A percentile compares a stretch with the other conserved stretches of the same genome.
These are phyloP conservation scores for Isichthys henryi DNA, from an alignment of 2,113 vertebrate species.

Conservation along the genomic window DNA sequence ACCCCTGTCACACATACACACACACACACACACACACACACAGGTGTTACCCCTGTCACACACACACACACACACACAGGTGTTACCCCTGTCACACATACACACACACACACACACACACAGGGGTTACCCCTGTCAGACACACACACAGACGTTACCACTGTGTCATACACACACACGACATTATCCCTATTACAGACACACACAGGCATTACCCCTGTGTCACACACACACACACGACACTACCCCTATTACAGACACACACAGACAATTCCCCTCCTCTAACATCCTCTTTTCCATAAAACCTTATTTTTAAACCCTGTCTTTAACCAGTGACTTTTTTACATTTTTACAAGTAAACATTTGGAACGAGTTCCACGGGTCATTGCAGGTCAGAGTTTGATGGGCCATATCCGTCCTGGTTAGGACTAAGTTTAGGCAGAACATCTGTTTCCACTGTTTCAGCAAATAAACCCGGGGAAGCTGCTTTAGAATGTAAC, in stretches of 20 bases:
- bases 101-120: background rate
- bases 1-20: background rate
- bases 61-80: background rate
- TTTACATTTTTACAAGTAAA: background rate
- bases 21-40: background rate
- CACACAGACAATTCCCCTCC: background rate
- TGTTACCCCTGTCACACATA: background rate
- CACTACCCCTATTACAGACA: background rate
- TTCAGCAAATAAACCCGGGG: background rate
- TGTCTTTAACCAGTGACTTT: background rate
- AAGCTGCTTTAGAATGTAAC: background rate
- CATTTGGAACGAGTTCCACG: background rate
- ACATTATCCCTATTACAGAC: background rate
- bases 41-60: background rate
- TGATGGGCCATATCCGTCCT: background rate
- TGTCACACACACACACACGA: background rate
- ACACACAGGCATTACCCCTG: background rate
- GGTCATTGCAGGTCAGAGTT: background rate
- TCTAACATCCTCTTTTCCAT: background rate
- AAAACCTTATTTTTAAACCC: background rate
- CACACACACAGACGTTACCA: background rate
- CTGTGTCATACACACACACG: background rate
- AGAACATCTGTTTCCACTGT: background rate
- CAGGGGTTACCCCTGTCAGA: background rate
- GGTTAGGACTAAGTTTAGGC: background rate